Evolutionary conservation across 2,113 vertebrate species (phyloP), one percentile per base, ranked within the genome.

Genomic region (Anthoscopus minutus): DNA sequence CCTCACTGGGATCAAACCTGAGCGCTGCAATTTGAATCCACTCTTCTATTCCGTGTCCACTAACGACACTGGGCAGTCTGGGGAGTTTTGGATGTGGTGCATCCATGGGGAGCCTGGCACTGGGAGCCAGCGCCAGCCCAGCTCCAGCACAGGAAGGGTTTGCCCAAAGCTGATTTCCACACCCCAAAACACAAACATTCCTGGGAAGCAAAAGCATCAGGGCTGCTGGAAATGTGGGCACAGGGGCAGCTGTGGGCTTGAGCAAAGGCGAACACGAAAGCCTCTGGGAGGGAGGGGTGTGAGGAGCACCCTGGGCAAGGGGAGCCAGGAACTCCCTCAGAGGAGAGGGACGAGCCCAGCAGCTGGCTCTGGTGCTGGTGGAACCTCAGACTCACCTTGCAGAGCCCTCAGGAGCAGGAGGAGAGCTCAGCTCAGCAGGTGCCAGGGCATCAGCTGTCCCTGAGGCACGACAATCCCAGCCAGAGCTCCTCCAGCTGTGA

Each of bases 261-360:
- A 81, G 45, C 40, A 67, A 19, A 61, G 22, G 22, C 6, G 16
- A 8, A 40, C 12, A 23, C 18, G 27, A 23, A 72, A 31, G 2
- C 4, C 45, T 69, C 50, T 7, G 80, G 31, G 31, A 61, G 28
- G 17, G 44, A 67, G 16, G 45, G 80, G 5, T 17, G 38, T 0
- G 9, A 54, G 70, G 17, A 25, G 12, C 8, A 14, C 23, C 70
- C 44, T 30, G 23, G 57, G 61, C 62, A 23, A 35, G 64, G 20
- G 11, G 31, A 70, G n/a, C 1, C 1, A 14, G 2, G 13, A 37
- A 3, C 19, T 58, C 3, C 54, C 23, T 0, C 8, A 28, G 71
- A 56, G 30, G 51, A 40, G 27, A 8, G 56, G 57, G 71, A 37
- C 10, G 81, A 65, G 81, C 2, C 2, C 25, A 79, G 85, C 35